phyloP scores from a whole-genome alignment of 2,888 invertebrate species.

The Napeogenes inachia region DNA sequence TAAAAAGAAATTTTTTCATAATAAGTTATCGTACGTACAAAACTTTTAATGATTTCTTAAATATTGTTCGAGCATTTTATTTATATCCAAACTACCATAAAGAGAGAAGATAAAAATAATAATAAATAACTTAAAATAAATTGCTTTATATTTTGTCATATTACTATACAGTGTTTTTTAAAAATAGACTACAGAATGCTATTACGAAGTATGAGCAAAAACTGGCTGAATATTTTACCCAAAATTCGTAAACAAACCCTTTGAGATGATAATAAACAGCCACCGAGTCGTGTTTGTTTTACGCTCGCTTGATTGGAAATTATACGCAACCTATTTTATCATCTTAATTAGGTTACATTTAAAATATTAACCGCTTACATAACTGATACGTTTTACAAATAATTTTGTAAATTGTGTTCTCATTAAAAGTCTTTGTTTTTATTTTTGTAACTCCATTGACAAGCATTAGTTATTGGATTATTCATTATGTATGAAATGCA shows the following conservation, averaged over 20 bases:
- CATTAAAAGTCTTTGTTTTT: background rate
- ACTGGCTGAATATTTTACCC: slow-evolving; percentile 39
- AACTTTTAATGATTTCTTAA: too few relatives aligned
- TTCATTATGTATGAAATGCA: slow-evolving; percentile 17
- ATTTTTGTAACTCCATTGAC: too few relatives aligned
- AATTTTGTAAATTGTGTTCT: too few relatives aligned
- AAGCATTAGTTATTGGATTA: too few relatives aligned
- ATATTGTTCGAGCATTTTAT: too few relatives aligned
- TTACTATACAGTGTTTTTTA: background rate
- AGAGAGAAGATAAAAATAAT: too few relatives aligned
- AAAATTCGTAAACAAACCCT: slow-evolving; percentile 39
- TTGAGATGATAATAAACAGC: slow-evolving; percentile 38
- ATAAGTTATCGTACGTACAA: too few relatives aligned
- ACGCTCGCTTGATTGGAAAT: slow-evolving; percentile 5
- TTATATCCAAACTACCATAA: too few relatives aligned
- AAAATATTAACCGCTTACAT: background rate
- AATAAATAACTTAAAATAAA: too few relatives aligned
- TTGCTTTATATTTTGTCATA: too few relatives aligned
- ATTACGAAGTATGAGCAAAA: slow-evolving; percentile 4
- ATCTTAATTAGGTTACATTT: background rate
- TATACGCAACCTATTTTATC: background rate
- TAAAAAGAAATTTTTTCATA: too few relatives aligned
- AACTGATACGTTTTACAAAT: background rate
- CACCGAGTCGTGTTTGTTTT: slow-evolving; percentile 14
- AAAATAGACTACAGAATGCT: background rate